Evolutionary conservation across 2,113 vertebrate genomes (phyloP), one percentile per base, ranked within the genome.

Genomic region (Rhizomys pruinosus): DNA sequence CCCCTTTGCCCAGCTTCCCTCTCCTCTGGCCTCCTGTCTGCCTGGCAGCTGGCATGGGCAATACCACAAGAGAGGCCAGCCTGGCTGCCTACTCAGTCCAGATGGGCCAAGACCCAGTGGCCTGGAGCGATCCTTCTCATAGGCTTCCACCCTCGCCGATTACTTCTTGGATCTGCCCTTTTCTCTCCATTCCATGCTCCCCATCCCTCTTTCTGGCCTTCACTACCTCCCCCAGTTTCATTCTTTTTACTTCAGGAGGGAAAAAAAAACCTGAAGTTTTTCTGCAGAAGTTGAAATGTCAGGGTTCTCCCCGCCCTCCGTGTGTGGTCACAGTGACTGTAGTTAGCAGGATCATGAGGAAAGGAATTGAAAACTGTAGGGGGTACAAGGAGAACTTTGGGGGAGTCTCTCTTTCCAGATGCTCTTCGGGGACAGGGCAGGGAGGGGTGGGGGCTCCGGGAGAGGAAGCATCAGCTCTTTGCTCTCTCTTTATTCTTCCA

Each of bases 1-100:
- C 74, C 94, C 96, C 97, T 97, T 97, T 96, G 85, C 92, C 96
- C 96, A 88, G 94, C 85, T 97, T 94, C 74, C 87, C 92, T 92
- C 87, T 92, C 93, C 91, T 91, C 84, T 73, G 91, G 93, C 96
- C 94, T 91, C 94, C 94, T 81, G 64, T 94, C 84, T 87, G 91
- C 81, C 94, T 91, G 84, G 95, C 96, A 94, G 87, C 85, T 91
- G 84, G 93, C 84, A 71, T 77, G 88, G 93, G 96, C 87, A 94
- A 80, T 52, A 66, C 44, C 42, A 69, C 63, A 76, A 66, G 93
- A 95, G 91, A 87, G 89, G 86, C 91, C 85, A 87, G 92, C 86
- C 55, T 84, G 77, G 44, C 85, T 92, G 92, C 94, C 92, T 82
- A 90, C 93, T 91, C 94, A 22, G 63, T 88, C 90, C 85, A 63